Percentiles rank a stretch among this genome's conserved stretches.
These are phyloP conservation scores for Neoitamus cyanurus DNA, from an alignment of 2,888 invertebrate species.

Conservation along the genomic window DNA sequence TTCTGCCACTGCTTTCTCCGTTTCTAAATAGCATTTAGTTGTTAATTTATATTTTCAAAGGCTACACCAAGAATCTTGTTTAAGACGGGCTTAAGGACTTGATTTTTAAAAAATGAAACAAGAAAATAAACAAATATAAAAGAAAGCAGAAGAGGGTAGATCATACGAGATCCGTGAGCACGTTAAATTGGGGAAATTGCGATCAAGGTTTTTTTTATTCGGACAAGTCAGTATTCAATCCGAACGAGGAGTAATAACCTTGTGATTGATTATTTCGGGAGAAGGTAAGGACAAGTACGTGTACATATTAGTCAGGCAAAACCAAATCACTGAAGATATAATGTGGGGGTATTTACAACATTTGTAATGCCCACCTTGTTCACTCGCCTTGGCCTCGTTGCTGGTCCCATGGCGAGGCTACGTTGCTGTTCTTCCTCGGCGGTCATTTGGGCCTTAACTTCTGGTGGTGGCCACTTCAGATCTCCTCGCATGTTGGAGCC, in stretches of 20 bases:
- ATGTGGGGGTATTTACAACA: background rate
- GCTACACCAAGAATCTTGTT: too few species aligned
- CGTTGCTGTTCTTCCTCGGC: conserved; percentile 79
- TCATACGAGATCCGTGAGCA: background rate
- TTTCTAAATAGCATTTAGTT: too few species aligned
- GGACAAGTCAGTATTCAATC: background rate
- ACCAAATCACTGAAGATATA: background rate
- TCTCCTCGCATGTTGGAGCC: conserved; percentile 88
- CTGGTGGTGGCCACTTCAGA: conserved; percentile 87
- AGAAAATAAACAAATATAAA: background rate
- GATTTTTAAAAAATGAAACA: too few species aligned
- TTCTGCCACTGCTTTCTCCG: too few species aligned
- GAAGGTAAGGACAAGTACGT: background rate
- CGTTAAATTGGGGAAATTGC: background rate
- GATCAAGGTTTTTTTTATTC: background rate
- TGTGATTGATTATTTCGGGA: background rate
- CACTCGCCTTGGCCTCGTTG: conserved; percentile 78
- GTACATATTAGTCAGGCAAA: background rate
- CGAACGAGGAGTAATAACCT: background rate
- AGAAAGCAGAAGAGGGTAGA: background rate
- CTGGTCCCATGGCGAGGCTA: conserved; percentile 80
- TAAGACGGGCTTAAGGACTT: too few species aligned
- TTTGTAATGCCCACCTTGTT: conserved; percentile 61
- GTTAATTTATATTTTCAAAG: too few species aligned
- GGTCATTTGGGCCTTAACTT: conserved; percentile 78